Conservation (phyloP, 1,140 invertebrate genomes). For the Riptortus pedestris region DNA sequence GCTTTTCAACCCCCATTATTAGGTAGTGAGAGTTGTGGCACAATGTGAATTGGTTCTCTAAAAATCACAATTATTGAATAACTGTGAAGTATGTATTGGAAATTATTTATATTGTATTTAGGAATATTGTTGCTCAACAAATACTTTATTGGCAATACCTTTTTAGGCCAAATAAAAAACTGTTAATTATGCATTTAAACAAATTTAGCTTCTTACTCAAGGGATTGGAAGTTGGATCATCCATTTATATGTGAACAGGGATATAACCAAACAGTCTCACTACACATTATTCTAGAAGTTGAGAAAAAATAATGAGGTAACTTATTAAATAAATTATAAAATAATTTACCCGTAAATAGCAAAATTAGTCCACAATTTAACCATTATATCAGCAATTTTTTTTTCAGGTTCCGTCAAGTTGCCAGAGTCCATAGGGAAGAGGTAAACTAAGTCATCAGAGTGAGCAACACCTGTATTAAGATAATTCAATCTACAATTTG, state of each 20-base stretch:
- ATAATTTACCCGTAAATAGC: constrained; percentile 35
- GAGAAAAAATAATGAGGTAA: neutral
- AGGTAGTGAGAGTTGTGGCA: too few relatives aligned
- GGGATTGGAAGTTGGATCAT: neutral
- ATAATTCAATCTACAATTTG: too few relatives aligned
- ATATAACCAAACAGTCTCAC: neutral
- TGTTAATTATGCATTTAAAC: neutral
- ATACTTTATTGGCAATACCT: too few relatives aligned
- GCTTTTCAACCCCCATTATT: too few relatives aligned
- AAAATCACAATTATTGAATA: too few relatives aligned
- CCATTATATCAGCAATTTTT: constrained; percentile 38
- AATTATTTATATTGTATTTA: too few relatives aligned
- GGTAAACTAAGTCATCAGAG: constrained; percentile 41
- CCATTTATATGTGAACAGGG: neutral
- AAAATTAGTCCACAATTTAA: constrained; percentile 40
- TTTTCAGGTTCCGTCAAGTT: constrained; percentile 35
- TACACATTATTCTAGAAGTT: neutral
- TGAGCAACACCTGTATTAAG: constrained; percentile 38
- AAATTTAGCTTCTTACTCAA: neutral
- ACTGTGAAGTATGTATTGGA: too few relatives aligned
- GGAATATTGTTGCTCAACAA: too few relatives aligned
- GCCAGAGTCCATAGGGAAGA: constrained; percentile 36
- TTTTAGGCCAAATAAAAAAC: too few relatives aligned
- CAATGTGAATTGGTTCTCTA: too few relatives aligned
- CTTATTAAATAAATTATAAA: neutral